Conservation (phyloP, 2,797 vertebrate species). For the Sebastiscus albofasciatus region DNA sequence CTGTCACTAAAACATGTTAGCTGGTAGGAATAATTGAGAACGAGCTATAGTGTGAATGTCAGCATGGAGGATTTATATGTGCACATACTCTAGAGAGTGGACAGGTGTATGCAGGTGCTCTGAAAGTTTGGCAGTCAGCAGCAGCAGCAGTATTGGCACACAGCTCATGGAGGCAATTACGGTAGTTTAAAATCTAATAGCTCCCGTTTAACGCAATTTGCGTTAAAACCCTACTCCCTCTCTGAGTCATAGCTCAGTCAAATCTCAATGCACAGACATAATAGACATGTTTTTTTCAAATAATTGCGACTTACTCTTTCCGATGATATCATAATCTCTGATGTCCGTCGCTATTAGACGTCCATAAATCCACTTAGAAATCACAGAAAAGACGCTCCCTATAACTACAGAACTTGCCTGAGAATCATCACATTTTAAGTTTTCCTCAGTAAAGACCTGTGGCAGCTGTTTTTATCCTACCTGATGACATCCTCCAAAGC, state of each 20-base stretch:
- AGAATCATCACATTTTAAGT: background rate
- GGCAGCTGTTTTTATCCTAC: background rate
- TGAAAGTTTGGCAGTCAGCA: background rate
- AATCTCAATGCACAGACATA: background rate
- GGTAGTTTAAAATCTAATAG: background rate
- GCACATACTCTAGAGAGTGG: background rate
- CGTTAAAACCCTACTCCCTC: background rate
- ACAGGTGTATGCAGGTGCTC: background rate
- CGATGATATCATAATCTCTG: background rate
- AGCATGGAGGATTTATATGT: background rate
- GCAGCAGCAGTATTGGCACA: background rate
- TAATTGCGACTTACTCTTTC: background rate
- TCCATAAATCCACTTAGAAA: background rate
- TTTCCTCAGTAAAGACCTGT: background rate
- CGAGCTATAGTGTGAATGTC: too few relatives aligned
- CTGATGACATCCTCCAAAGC: background rate
- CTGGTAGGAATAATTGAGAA: background rate
- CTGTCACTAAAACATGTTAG: conserved; percentile 8
- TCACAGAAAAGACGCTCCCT: background rate
- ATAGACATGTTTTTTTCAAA: background rate
- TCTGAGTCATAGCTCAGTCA: background rate
- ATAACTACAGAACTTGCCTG: background rate
- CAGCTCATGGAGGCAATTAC: background rate
- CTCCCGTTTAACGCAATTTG: background rate
- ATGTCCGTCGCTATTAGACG: accelerated